phyloP scores from a whole-genome alignment of 2,797 vertebrate genomes.

The Cynopterus sphinx region DNA sequence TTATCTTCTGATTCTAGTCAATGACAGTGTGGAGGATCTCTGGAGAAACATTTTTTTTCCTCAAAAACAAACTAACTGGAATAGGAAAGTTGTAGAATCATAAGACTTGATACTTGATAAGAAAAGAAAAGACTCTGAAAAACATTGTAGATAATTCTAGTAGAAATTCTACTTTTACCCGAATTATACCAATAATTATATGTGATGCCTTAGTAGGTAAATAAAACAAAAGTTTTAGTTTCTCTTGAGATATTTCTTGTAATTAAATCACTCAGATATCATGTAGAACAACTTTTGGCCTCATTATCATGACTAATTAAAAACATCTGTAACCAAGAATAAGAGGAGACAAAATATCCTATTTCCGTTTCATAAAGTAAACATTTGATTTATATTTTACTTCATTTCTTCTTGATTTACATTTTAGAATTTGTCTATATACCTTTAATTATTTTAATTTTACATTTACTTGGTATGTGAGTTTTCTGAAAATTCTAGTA shows the following conservation, averaged over 20 bases:
- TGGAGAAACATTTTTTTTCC: neutral
- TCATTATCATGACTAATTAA: neutral
- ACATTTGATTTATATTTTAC: neutral
- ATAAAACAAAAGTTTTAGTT: neutral
- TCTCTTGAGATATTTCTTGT: neutral
- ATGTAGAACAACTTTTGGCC: neutral
- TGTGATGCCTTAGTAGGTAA: neutral
- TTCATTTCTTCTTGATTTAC: neutral
- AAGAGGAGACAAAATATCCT: neutral
- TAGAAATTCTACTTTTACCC: neutral
- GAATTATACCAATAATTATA: neutral
- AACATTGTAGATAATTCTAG: neutral
- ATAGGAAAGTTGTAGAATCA: neutral
- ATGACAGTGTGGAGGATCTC: neutral
- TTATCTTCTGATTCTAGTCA: constrained; percentile 33
- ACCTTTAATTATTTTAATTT: neutral
- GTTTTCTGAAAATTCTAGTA: neutral
- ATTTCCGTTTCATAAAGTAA: neutral
- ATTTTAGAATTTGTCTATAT: neutral
- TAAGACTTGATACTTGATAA: neutral
- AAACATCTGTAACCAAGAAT: neutral
- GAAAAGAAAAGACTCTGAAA: neutral
- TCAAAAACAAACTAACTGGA: neutral
- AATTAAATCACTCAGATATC: neutral
- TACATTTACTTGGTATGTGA: neutral